Evolutionary conservation across 2,113 vertebrate species (phyloP).

Genomic region (Saccopteryx bilineata): DNA sequence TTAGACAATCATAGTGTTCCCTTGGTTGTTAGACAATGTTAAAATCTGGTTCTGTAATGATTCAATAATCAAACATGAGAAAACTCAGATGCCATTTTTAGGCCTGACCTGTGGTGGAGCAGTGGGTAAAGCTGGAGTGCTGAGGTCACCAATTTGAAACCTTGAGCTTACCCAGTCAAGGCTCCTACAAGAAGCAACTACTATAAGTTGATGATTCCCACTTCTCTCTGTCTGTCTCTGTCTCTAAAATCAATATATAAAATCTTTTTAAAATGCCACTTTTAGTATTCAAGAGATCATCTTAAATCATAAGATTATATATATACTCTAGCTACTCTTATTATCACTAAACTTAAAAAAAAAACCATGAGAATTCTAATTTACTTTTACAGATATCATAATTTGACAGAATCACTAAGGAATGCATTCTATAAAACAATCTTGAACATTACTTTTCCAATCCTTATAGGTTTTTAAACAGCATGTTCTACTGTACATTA

Average conservation of each 20-base stretch:
- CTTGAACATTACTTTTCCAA: background rate
- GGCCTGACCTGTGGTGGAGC: too few relatives aligned
- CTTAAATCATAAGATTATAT: background rate
- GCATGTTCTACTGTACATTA: background rate
- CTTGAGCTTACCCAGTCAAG: too few relatives aligned
- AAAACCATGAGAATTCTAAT: background rate
- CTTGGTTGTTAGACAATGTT: conserved; percentile 5
- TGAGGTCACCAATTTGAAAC: too few relatives aligned
- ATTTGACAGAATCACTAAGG: background rate
- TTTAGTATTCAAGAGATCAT: background rate
- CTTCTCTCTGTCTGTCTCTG: too few relatives aligned
- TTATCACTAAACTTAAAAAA: background rate
- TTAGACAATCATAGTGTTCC: background rate
- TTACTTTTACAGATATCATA: background rate
- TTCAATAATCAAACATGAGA: background rate
- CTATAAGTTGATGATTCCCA: too few relatives aligned
- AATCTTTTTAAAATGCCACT: too few relatives aligned
- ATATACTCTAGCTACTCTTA: background rate
- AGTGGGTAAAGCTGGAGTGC: too few relatives aligned
- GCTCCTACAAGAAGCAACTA: too few relatives aligned
- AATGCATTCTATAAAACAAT: background rate
- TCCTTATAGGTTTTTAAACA: background rate
- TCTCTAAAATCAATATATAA: too few relatives aligned
- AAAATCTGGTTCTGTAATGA: conserved; percentile 66
- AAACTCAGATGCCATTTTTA: background rate